Evolutionary conservation across 2,888 invertebrate genomes (phyloP).

Genomic region (Bibio marci): DNA sequence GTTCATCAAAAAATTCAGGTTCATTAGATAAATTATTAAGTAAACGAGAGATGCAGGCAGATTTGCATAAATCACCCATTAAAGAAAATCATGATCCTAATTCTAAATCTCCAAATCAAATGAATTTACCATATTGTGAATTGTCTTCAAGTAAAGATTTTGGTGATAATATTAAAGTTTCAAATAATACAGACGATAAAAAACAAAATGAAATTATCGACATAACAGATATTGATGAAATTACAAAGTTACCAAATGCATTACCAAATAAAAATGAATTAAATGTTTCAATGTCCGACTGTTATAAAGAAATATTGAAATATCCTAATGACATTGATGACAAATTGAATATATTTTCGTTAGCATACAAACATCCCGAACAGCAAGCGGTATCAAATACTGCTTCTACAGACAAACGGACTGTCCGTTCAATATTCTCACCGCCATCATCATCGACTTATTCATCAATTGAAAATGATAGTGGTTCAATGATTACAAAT

Average conservation of each 20-base stretch:
- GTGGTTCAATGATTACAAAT: constrained; percentile 16
- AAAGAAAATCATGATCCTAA: constrained; percentile 6
- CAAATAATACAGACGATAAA: constrained; percentile 30
- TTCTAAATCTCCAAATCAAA: no score
- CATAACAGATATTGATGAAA: constrained; percentile 14
- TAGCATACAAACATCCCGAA: no score
- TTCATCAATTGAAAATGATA: constrained; percentile 31
- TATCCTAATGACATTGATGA: no score
- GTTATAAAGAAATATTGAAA: no score
- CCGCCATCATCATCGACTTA: constrained; percentile 41
- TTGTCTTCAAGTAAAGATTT: constrained; percentile 11
- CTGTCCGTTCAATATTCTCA: constrained; percentile 45
- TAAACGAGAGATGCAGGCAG: constrained; percentile 30
- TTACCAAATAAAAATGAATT: constrained; percentile 29
- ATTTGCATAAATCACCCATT: constrained; percentile 5
- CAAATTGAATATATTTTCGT: no score
- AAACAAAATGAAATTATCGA: constrained; percentile 31
- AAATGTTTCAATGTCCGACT: no score
- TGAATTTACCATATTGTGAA: no score
- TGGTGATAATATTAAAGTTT: constrained; percentile 31
- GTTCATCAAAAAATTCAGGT: constrained; percentile 29
- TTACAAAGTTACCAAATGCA: no score
- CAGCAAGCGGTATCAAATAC: no score
- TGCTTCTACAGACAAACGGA: no score
- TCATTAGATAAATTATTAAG: constrained; percentile 40